These are phyloP conservation scores for Ptychodera flava DNA, from an alignment of 35 echinoderm and acorn worm genomes.

Conservation along the genomic window DNA sequence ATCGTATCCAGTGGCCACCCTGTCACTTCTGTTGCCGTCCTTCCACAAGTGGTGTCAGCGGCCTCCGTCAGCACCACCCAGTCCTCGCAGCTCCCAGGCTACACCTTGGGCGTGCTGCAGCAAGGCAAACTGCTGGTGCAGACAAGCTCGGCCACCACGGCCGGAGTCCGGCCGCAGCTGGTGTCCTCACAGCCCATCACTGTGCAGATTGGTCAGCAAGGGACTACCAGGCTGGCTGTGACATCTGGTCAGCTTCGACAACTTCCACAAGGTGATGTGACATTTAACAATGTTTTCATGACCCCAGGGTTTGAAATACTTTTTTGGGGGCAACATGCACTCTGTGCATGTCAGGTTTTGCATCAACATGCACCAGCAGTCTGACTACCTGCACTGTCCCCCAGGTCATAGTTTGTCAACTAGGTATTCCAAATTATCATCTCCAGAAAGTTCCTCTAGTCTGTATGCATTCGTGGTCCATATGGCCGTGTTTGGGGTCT, in stretches of 20 bases:
- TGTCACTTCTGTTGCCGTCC: constrained; percentile 2
- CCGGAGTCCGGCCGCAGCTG: constrained; percentile 41
- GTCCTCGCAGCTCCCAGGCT: constrained; percentile 88
- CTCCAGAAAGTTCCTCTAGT: too few relatives aligned
- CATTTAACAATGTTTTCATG: not conserved
- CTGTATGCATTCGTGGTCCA: too few relatives aligned
- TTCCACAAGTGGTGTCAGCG: not conserved
- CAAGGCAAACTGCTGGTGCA: constrained; percentile 9
- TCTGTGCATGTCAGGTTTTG: too few relatives aligned
- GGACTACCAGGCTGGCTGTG: constrained; percentile 25
- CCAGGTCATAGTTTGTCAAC: too few relatives aligned
- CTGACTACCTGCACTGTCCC: too few relatives aligned
- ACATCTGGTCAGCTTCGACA: constrained; percentile 39
- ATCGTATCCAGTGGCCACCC: constrained; percentile 29
- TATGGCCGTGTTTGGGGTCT: too few relatives aligned
- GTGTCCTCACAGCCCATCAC: constrained; percentile 83
- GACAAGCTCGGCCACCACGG: not conserved
- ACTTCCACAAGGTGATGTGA: constrained; percentile 47
- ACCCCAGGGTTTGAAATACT: too few relatives aligned
- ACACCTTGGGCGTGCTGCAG: constrained; percentile 42
- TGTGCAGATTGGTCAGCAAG: constrained; percentile 44
- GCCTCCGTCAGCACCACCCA: constrained; percentile 42
- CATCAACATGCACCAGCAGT: too few relatives aligned
- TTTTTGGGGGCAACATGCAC: too few relatives aligned
- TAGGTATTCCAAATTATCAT: too few relatives aligned